Percentiles rank a stretch among this genome's conserved stretches.
phyloP scores from a whole-genome alignment of 2,113 vertebrate genomes.

The Condylura cristata region DNA sequence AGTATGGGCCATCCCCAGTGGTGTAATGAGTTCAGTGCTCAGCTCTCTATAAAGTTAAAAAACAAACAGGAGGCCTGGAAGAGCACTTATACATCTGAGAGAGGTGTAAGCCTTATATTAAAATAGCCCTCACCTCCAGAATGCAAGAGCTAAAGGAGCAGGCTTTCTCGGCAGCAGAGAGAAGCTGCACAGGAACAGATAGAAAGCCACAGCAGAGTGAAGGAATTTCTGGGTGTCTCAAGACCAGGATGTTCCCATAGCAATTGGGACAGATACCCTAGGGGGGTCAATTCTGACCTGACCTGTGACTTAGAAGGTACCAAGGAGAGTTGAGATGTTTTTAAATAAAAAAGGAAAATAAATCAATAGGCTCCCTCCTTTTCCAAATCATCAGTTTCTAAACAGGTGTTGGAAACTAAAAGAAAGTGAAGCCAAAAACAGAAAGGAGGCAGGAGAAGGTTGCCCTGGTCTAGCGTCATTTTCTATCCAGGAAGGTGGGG shows the following conservation, averaged over 20 bases:
- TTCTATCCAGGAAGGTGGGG: background rate
- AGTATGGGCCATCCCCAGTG: accelerated
- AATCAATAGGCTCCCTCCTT: background rate
- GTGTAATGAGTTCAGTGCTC: too few relatives aligned
- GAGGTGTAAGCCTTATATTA: too few relatives aligned
- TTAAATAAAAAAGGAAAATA: background rate
- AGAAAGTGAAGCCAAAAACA: background rate
- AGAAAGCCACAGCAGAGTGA: background rate
- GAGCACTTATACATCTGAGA: background rate
- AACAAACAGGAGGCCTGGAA: background rate
- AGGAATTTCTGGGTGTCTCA: background rate
- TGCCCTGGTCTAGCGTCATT: background rate
- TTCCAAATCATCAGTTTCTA: background rate
- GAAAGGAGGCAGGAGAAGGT: accelerated
- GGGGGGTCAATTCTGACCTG: background rate
- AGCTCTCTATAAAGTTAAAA: background rate
- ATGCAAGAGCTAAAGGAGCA: background rate
- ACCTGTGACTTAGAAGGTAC: background rate
- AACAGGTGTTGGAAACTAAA: background rate
- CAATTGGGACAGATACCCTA: background rate
- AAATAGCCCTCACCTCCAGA: too few relatives aligned
- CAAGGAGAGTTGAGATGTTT: background rate
- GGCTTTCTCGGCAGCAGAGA: background rate
- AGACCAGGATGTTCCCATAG: background rate
- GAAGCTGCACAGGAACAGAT: background rate